Evolutionary conservation across 2,888 invertebrate genomes (phyloP).

Genomic region (Idaea aversata): DNA sequence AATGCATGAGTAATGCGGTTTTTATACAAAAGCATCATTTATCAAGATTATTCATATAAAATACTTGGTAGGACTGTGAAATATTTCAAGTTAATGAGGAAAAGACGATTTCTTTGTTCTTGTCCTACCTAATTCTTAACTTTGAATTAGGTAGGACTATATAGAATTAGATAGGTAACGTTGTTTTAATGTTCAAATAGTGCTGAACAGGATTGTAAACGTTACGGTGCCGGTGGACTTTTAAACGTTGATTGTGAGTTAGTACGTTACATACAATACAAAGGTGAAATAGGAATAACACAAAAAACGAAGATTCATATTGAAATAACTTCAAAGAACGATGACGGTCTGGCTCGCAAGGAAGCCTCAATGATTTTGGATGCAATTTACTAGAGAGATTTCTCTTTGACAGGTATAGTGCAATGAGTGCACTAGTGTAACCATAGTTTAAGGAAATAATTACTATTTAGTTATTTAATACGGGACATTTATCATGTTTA

Average conservation of each 20-base stretch:
- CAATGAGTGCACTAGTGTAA: neutral
- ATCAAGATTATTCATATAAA: no score
- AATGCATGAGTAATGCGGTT: no score
- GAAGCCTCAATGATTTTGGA: neutral
- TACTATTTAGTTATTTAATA: neutral
- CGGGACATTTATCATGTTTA: constrained; percentile 5
- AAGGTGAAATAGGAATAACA: neutral
- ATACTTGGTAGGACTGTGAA: no score
- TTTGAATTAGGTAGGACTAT: no score
- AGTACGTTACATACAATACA: neutral
- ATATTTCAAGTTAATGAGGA: no score
- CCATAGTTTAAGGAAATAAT: constrained; percentile 5
- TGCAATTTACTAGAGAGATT: neutral
- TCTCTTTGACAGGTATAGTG: neutral
- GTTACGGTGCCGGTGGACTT: no score
- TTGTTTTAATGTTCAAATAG: no score
- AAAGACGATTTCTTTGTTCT: no score
- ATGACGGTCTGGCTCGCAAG: neutral
- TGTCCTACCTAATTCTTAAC: no score
- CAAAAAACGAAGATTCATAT: neutral
- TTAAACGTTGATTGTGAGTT: neutral
- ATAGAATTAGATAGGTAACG: no score
- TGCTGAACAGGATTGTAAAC: no score
- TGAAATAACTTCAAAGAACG: neutral
- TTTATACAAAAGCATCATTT: no score